These are phyloP conservation scores for Eristalinus sepulchralis DNA, from an alignment of 2,888 invertebrate species.

Conservation along the genomic window DNA sequence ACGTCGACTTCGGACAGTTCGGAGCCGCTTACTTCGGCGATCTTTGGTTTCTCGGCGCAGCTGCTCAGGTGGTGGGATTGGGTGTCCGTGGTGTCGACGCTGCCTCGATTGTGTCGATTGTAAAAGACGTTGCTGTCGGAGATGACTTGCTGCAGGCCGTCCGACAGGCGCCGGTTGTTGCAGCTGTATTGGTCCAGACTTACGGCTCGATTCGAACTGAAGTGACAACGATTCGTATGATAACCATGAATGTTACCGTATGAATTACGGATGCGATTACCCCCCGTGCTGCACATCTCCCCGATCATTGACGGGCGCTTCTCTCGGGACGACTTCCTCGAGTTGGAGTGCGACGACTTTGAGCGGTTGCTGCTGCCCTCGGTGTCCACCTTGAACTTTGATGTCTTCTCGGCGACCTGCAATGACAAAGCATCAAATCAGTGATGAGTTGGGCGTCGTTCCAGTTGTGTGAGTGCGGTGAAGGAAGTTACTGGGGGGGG, in stretches of 20 bases:
- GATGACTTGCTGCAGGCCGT: constrained; percentile 80
- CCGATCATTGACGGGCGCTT: constrained; percentile 82
- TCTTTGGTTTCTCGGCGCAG: constrained; percentile 69
- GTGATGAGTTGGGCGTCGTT: background rate
- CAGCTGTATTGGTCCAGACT: constrained; percentile 81
- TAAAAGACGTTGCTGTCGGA: constrained; percentile 81
- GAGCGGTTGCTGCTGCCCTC: constrained; percentile 84
- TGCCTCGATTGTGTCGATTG: constrained; percentile 78
- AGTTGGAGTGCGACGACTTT: constrained; percentile 85
- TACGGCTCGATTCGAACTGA: constrained; percentile 81
- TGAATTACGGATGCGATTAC: constrained; percentile 80
- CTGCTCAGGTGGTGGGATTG: constrained; percentile 62
- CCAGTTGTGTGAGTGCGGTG: background rate
- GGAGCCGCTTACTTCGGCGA: constrained; percentile 59
- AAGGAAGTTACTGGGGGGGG: background rate
- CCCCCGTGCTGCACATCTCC: constrained; percentile 80
- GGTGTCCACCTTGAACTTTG: constrained; percentile 89
- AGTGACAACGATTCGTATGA: constrained; percentile 79
- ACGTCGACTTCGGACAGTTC: constrained; percentile 71
- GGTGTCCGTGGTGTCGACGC: constrained; percentile 74
- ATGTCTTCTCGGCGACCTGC: constrained; percentile 85
- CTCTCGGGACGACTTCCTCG: constrained; percentile 86
- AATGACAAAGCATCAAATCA: constrained; percentile 27
- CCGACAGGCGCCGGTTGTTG: constrained; percentile 80
- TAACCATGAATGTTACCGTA: constrained; percentile 81